Percentiles rank a stretch among this genome's conserved stretches.
These are phyloP conservation scores for Dorcus parallelipipedus DNA, from an alignment of 2,888 invertebrate species.

Conservation along the genomic window DNA sequence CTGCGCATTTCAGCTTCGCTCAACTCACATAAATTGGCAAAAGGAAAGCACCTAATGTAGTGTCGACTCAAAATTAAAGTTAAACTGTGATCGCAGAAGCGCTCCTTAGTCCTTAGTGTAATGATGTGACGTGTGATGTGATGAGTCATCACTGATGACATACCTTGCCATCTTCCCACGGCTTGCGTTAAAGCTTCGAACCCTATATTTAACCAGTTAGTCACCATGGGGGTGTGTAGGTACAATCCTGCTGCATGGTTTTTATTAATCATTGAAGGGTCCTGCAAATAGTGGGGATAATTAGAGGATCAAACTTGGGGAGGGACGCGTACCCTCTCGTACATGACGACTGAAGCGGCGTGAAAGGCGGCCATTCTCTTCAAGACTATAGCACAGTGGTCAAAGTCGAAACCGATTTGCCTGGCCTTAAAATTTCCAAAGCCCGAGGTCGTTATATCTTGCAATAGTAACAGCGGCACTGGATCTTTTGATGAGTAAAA, in stretches of 20 bases:
- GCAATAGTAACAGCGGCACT: conserved; percentile 49
- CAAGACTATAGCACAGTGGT: conserved; percentile 52
- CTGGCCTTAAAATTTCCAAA: conserved; percentile 53
- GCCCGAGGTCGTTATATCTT: conserved; percentile 56
- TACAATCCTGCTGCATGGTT: conserved; percentile 33
- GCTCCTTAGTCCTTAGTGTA: too few species aligned
- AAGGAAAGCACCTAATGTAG: too few species aligned
- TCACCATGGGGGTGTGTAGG: conserved; percentile 29
- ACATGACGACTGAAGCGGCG: conserved; percentile 54
- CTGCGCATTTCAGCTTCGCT: too few species aligned
- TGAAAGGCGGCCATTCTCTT: conserved; percentile 55
- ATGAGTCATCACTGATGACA: background rate
- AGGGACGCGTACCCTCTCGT: conserved; percentile 49
- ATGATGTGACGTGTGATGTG: too few species aligned
- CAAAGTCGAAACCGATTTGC: conserved; percentile 54
- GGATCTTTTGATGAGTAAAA: conserved; percentile 39
- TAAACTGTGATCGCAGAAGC: too few species aligned
- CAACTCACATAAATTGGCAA: too few species aligned
- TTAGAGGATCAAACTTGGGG: background rate
- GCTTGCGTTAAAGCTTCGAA: conserved; percentile 40
- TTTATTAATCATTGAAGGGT: conserved; percentile 31
- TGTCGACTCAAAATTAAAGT: too few species aligned
- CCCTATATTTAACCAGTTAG: conserved; percentile 30
- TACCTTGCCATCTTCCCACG: conserved; percentile 48
- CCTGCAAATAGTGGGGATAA: conserved; percentile 24